Evolutionary conservation across 2,113 vertebrate genomes (phyloP), one percentile per base, ranked within the genome.

Genomic region (Neomonachus schauinslandi): DNA sequence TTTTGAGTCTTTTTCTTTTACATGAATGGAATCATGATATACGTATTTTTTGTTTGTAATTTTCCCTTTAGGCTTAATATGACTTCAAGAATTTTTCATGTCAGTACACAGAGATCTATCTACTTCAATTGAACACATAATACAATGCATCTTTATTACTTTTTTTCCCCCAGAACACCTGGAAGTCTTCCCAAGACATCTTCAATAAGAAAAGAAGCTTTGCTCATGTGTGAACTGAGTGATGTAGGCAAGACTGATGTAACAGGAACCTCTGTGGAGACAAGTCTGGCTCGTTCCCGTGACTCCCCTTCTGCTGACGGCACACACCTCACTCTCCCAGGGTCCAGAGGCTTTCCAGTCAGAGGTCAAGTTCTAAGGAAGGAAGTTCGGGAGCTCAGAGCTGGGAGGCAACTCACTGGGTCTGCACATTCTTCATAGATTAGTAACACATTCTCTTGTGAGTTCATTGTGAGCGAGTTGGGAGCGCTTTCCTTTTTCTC

Each of bases 291-390:
- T 42, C 5, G 2, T 39, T 15, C 2, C 1, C 1, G 36, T 1
- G 59, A 55, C 4, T 6, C 18, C 1, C 49, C 51, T 24, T 53
- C 83, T 0, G 7, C 33, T 49, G 46, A 26, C 65, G 10, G 28
- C 57, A 2, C n/a, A 72, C 2, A 0, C 36, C 59, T 8, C 4
- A 1, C 13, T 7, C 51, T 65, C 91, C 53, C 91, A 59, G 94
- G 13, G 59, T 33, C 80, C 61, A 0, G 85, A 0, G 28, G 46
- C 72, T 93, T 42, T 53, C 51, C 26, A 19, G n/a, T 42, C 85
- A 31, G 76, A 96, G 83, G 96, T 81, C 92, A 92, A 3, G 33
- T 28, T 72, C 93, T 83, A 33, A 76, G 97, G 97, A 97, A 97
- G 94, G 96, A 98, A 95, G 91, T 69, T 46, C 22, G 7, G 71